Conservation (phyloP, 2,888 invertebrate species). For the Caenorhabditis drosophilae region DNA sequence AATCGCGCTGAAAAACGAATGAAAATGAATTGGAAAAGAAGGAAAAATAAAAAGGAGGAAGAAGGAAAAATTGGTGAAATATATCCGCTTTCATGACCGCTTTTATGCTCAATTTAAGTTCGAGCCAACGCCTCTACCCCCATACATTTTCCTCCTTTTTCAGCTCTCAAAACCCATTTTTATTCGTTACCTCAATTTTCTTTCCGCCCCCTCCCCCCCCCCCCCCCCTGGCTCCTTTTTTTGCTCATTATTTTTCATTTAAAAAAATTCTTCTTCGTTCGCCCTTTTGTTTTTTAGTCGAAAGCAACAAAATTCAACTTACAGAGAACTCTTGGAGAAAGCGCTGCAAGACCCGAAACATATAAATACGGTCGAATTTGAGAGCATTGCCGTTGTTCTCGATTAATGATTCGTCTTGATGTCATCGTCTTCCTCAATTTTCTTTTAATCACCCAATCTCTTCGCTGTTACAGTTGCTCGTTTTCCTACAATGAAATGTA, state of each 20-base stretch:
- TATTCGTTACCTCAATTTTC: neutral
- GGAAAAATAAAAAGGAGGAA: too few species aligned
- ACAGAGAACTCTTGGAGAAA: conserved; percentile 54
- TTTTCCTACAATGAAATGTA: conserved; percentile 65
- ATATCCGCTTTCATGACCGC: too few species aligned
- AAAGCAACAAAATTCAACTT: conserved; percentile 9
- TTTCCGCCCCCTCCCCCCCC: conserved; percentile 14
- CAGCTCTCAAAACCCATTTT: neutral
- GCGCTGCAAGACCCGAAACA: conserved; percentile 50
- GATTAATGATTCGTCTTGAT: conserved; percentile 50
- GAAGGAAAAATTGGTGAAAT: too few species aligned
- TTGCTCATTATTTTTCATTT: neutral
- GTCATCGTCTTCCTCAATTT: conserved; percentile 57
- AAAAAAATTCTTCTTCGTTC: neutral
- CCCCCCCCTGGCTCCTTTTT: conserved; percentile 13
- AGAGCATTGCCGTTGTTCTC: conserved; percentile 51
- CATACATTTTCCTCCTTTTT: too few species aligned
- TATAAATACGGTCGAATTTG: conserved; percentile 54
- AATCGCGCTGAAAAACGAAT: conserved; percentile 46
- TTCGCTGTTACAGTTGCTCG: conserved; percentile 63
- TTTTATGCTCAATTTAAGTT: too few species aligned
- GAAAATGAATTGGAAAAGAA: neutral
- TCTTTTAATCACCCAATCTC: too few species aligned
- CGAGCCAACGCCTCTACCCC: too few species aligned
- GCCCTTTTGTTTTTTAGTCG: neutral